These are phyloP conservation scores for Zonitis immaculata DNA, from an alignment of 2,888 invertebrate species.

Conservation along the genomic window DNA sequence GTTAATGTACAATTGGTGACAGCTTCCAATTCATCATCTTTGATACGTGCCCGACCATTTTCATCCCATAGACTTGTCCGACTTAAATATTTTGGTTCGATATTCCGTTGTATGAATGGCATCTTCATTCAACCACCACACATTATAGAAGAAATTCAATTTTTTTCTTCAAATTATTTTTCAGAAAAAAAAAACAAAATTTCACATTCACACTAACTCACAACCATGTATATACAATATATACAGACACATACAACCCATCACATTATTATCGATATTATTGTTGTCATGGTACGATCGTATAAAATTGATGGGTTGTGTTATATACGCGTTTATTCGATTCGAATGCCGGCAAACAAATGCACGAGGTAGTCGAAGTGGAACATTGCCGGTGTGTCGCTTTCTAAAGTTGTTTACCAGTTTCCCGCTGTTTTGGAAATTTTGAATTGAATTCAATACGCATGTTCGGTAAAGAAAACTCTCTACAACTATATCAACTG, in stretches of 20 bases:
- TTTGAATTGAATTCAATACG: constrained; percentile 8
- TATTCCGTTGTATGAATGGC: constrained; percentile 83
- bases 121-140: constrained; percentile 54
- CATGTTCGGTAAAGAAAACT: neutral
- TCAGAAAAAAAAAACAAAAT: neutral
- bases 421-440: constrained; percentile 17
- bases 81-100: constrained; percentile 77
- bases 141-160: constrained; percentile 7
- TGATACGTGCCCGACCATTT: constrained; percentile 56
- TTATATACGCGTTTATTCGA: constrained; percentile 2
- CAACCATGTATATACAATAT: too few relatives aligned
- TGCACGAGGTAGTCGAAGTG: constrained; percentile 10
- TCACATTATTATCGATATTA: too few relatives aligned
- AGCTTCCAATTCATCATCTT: constrained; percentile 76
- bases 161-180: too few relatives aligned
- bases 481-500: neutral
- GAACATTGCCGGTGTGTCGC: constrained; percentile 8
- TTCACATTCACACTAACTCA: neutral
- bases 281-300: too few relatives aligned
- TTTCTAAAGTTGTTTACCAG: constrained; percentile 5
- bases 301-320: too few relatives aligned
- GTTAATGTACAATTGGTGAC: constrained; percentile 83
- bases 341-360: constrained; percentile 17
- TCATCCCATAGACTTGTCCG: constrained; percentile 60
- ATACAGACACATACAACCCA: neutral